Conservation (phyloP, 37 sponge, comb jelly and placozoan species). For the Spongilla lacustris region DNA sequence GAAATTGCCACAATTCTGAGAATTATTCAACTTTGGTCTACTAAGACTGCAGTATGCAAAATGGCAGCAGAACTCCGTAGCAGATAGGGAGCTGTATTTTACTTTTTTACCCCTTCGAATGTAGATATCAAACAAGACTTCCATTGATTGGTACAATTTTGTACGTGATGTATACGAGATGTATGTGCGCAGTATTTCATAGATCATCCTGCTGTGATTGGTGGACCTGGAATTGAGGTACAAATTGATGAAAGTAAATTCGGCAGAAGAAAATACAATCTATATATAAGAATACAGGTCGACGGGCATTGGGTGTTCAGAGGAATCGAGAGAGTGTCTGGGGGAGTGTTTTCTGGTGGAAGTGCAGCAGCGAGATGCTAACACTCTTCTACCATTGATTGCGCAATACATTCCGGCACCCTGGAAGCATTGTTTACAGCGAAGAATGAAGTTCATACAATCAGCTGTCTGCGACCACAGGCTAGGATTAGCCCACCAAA, state of each 20-base stretch:
- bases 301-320: conserved; percentile 70
- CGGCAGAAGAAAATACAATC: conserved; percentile 35
- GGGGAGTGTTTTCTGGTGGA: conserved; percentile 39
- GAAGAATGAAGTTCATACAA: conserved; percentile 40
- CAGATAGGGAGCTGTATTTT: neutral
- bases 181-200: conserved; percentile 55
- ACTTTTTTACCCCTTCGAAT: too few species aligned
- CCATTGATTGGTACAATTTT: conserved; percentile 58
- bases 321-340: conserved; percentile 32
- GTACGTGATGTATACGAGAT: too few species aligned
- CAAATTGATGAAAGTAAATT: conserved; percentile 27
- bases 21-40: conserved; percentile 27
- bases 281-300: conserved; percentile 17
- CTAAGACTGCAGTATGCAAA: neutral
- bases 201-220: conserved; percentile 39
- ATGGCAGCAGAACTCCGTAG: conserved; percentile 3
- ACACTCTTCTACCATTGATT: conserved; percentile 52
- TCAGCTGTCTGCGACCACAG: conserved; percentile 8
- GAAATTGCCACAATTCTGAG: conserved; percentile 3
- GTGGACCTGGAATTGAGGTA: neutral
- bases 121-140: too few species aligned
- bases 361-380: conserved; percentile 23
- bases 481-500: conserved; percentile 27
- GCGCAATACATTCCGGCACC: conserved; percentile 13
- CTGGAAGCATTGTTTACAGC: conserved; percentile 11